Evolutionary conservation across 2,797 vertebrate genomes (phyloP).

Genomic region (Crenichthys baileyi): DNA sequence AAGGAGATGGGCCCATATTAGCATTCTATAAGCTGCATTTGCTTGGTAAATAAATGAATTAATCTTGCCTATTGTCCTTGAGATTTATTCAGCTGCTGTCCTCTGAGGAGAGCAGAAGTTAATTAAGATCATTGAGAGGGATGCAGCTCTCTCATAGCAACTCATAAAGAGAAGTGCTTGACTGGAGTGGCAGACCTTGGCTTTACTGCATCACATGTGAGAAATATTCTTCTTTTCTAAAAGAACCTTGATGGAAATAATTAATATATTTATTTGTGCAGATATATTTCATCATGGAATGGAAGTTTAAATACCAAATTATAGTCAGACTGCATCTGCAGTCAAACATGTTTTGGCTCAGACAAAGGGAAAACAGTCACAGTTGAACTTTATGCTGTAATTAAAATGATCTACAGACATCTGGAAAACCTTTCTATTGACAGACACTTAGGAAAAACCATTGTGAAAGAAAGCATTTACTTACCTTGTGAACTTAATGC

Average conservation of each 20-base stretch:
- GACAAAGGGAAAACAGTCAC: too few relatives aligned
- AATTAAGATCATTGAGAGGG: constrained; percentile 72
- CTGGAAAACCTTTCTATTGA: too few relatives aligned
- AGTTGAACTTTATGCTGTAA: too few relatives aligned
- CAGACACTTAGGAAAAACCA: too few relatives aligned
- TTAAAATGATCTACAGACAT: too few relatives aligned
- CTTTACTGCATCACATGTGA: constrained; percentile 23
- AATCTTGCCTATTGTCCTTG: constrained; percentile 77
- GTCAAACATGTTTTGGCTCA: too few relatives aligned
- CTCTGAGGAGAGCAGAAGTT: constrained; percentile 70
- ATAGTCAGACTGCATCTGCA: too few relatives aligned
- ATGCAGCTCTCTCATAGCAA: constrained; percentile 37
- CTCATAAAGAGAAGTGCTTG: constrained; percentile 51
- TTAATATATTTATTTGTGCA: constrained; percentile 17
- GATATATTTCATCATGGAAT: background rate
- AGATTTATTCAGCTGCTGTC: constrained; percentile 71
- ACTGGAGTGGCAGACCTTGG: constrained; percentile 37
- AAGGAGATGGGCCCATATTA: constrained; percentile 57
- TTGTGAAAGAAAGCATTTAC: too few relatives aligned
- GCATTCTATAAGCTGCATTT: constrained; percentile 70
- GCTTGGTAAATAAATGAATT: constrained; percentile 76
- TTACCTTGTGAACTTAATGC: too few relatives aligned
- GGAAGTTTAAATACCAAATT: too few relatives aligned
- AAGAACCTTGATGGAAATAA: constrained; percentile 31
- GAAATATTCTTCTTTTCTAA: constrained; percentile 16